These are phyloP conservation scores for Eurytoma adleriae DNA, from an alignment of 2,888 invertebrate genomes.

Conservation along the genomic window DNA sequence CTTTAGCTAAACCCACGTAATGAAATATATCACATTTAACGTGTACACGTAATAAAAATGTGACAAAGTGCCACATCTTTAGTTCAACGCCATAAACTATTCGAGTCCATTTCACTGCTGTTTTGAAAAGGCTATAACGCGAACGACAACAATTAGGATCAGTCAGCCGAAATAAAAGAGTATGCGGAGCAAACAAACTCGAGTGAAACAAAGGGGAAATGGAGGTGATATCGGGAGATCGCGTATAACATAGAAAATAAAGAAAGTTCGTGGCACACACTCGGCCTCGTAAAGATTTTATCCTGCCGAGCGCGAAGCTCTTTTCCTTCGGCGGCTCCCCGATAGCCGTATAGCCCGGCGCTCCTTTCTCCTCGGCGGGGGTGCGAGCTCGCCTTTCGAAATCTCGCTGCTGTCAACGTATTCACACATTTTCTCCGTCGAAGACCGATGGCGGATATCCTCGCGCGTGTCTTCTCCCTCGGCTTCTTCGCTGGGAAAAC, in stretches of 20 bases:
- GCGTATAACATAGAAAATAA: conserved; percentile 11
- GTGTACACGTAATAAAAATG: too few species aligned
- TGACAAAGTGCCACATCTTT: too few species aligned
- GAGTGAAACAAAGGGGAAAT: too few species aligned
- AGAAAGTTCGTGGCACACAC: conserved; percentile 49
- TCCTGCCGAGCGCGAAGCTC: conserved; percentile 57
- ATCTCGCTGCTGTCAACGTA: background rate
- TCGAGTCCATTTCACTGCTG: too few species aligned
- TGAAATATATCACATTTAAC: too few species aligned
- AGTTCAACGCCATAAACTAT: too few species aligned
- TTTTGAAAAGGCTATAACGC: background rate
- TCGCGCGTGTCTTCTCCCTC: background rate
- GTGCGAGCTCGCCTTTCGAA: background rate
- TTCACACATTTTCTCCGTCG: conserved; percentile 16
- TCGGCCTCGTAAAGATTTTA: conserved; percentile 65
- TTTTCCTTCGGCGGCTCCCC: background rate
- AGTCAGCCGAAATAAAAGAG: too few species aligned
- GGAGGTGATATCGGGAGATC: background rate
- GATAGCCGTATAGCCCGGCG: background rate
- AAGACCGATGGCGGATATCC: background rate
- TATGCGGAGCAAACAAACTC: too few species aligned
- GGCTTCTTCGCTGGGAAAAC: background rate
- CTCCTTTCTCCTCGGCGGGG: background rate
- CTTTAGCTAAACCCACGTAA: too few species aligned
- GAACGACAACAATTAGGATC: background rate